Conservation (phyloP, 2,797 vertebrate genomes). For the Echiichthys vipera region DNA sequence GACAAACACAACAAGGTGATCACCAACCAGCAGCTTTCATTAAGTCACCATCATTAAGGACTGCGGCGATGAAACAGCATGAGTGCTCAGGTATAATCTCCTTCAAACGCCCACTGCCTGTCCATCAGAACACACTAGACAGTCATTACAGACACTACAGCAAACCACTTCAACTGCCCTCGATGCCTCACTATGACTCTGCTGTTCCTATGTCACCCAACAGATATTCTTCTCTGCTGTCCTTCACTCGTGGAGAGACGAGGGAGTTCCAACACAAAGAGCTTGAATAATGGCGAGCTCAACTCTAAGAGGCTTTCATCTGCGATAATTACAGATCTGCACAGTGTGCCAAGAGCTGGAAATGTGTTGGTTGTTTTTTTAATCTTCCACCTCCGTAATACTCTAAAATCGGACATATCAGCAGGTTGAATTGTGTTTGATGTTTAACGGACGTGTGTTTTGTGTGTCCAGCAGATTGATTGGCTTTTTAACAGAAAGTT, state of each 20-base stretch:
- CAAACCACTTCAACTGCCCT: constrained; percentile 60
- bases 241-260: constrained; percentile 43
- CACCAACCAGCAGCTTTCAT: constrained; percentile 46
- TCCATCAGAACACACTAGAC: constrained; percentile 66
- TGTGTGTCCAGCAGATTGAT: not conserved
- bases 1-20: constrained; percentile 27
- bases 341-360: not conserved
- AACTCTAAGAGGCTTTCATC: constrained; percentile 46
- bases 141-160: constrained; percentile 68
- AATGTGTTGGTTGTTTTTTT: constrained; percentile 39
- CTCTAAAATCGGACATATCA: not conserved
- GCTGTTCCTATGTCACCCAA: constrained; percentile 43
- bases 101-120: constrained; percentile 68
- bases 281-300: constrained; percentile 29
- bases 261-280: constrained; percentile 43
- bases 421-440: constrained; percentile 6
- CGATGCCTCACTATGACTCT: constrained; percentile 40
- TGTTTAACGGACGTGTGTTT: constrained; percentile 11
- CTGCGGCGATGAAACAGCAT: constrained; percentile 38
- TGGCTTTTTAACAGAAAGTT: not conserved
- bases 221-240: constrained; percentile 61
- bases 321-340: constrained; percentile 32
- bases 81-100: constrained; percentile 69
- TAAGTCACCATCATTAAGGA: constrained; percentile 43
- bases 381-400: constrained; percentile 59